Conservation (phyloP, 92 coral and sea anemone genomes). For the Scolanthus callimorphus region DNA sequence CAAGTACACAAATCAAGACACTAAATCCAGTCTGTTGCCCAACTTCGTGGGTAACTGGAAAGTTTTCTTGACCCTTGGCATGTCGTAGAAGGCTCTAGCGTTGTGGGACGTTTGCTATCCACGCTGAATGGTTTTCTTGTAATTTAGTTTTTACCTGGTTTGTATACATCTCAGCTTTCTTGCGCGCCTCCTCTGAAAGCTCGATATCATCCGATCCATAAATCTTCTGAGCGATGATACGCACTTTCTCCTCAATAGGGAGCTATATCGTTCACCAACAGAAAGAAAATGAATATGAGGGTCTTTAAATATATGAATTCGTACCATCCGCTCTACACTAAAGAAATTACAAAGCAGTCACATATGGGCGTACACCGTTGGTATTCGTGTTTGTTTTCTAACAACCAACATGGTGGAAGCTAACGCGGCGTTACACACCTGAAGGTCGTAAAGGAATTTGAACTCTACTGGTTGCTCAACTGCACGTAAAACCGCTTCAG, state of each 20-base stretch:
- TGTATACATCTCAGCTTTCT: constrained; percentile 64
- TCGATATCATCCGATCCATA: constrained; percentile 97
- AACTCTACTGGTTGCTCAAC: constrained; percentile 83
- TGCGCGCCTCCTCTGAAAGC: constrained; percentile 72
- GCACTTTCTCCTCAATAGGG: constrained; percentile 90
- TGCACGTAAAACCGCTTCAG: constrained; percentile 82
- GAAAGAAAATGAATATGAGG: too few species aligned
- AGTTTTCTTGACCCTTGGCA: background rate
- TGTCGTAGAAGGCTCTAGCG: background rate
- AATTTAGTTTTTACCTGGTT: constrained; percentile 50
- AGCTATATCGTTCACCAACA: too few species aligned
- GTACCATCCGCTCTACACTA: too few species aligned
- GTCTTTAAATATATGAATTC: too few species aligned
- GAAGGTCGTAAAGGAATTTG: constrained; percentile 88
- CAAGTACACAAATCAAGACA: too few species aligned
- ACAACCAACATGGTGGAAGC: too few species aligned
- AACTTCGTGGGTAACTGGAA: too few species aligned
- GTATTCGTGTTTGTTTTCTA: too few species aligned
- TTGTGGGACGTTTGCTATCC: background rate
- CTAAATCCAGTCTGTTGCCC: too few species aligned
- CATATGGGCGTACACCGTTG: too few species aligned
- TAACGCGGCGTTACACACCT: constrained; percentile 40
- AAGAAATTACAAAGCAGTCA: too few species aligned
- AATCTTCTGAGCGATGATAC: constrained; percentile 93
- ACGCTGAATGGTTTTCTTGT: background rate